phyloP scores from a whole-genome alignment of 2,113 vertebrate species.

The Genyomyrus donnyi region DNA sequence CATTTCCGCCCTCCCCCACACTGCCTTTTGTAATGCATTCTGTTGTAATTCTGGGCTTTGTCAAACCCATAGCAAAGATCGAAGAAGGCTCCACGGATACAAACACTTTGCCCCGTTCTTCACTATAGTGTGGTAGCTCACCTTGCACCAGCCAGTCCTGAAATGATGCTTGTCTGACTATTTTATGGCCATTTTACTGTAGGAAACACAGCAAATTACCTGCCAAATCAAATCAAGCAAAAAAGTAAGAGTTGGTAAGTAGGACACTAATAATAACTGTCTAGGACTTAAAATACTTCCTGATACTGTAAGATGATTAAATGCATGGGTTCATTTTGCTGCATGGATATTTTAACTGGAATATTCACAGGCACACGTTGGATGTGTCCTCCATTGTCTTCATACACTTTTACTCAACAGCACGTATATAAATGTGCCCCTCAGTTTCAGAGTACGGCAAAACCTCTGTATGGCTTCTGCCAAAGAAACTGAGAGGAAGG shows the following conservation, averaged over 20 bases:
- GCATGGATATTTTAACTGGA: not conserved
- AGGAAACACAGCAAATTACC: not conserved
- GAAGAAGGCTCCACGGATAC: not conserved
- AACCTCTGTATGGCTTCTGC: slow-evolving; percentile 21
- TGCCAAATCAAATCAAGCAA: not conserved
- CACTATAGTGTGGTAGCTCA: not conserved
- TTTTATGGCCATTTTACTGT: not conserved
- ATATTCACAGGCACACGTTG: not conserved
- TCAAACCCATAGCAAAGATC: not conserved
- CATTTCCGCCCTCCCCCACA: not conserved
- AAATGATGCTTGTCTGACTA: not conserved
- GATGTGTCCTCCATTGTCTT: not conserved
- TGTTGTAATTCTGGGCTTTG: not conserved
- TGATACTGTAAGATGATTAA: not conserved
- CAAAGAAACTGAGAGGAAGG: not conserved
- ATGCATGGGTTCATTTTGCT: not conserved
- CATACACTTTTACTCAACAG: slow-evolving; percentile 35
- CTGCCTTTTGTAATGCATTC: not conserved
- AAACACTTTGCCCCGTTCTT: not conserved
- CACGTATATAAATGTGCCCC: slow-evolving; percentile 56
- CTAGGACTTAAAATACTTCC: not conserved
- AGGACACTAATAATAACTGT: not conserved
- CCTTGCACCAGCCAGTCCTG: not conserved
- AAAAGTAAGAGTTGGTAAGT: not conserved
- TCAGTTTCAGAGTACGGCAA: slow-evolving; percentile 51